Conservation (phyloP, 2,113 vertebrate genomes). For the Herpailurus yagouaroundi region DNA sequence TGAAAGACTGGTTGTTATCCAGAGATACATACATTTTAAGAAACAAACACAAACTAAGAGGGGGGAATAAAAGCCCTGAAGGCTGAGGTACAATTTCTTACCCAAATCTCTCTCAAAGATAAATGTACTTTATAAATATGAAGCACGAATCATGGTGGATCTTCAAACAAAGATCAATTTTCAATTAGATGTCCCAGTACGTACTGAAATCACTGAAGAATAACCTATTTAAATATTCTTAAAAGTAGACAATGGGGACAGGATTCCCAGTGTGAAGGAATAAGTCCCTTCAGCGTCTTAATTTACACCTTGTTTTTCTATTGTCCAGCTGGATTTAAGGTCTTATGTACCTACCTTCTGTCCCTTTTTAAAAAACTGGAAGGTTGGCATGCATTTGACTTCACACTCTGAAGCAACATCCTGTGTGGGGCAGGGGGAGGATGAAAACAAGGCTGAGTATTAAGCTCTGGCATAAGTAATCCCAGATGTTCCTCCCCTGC, state of each 20-base stretch:
- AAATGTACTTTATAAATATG: neutral
- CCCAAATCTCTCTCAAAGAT: neutral
- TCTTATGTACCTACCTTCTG: conserved; percentile 85
- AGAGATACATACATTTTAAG: neutral
- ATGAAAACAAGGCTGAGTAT: neutral
- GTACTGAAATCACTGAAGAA: neutral
- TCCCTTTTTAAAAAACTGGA: conserved; percentile 92
- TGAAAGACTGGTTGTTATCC: neutral
- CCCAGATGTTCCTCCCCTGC: neutral
- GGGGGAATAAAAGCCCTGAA: too few species aligned
- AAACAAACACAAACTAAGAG: neutral
- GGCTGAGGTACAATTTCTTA: neutral
- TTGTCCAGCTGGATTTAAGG: neutral
- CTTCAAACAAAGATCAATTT: neutral
- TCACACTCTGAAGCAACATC: conserved; percentile 87
- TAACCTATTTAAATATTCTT: neutral
- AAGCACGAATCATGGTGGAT: neutral
- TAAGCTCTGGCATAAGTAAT: neutral
- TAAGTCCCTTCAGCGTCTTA: neutral
- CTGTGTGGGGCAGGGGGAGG: conserved; percentile 74
- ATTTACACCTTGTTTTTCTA: neutral
- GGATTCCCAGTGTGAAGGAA: neutral
- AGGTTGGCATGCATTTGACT: conserved; percentile 95
- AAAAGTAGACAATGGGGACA: neutral
- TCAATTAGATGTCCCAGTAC: neutral